A percentile compares a stretch with the other conserved stretches of the same genome.
Conservation (phyloP, 2,888 invertebrate species). For the Cryptocheilus praepositus region DNA sequence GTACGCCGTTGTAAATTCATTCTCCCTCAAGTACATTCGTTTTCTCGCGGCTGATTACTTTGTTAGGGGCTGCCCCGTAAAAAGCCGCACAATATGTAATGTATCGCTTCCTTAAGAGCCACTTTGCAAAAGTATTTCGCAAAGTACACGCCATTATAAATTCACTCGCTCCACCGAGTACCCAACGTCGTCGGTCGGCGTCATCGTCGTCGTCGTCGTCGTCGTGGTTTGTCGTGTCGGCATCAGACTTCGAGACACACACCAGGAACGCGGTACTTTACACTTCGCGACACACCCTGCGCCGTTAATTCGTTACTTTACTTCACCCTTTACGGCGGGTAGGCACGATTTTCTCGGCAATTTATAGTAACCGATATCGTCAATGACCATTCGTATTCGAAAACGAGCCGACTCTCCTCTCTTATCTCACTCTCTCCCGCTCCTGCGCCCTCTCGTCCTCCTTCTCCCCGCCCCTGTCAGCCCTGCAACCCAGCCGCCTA, state of each 20-base stretch:
- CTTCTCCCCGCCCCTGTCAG: neutral
- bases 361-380: constrained; percentile 61
- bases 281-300: constrained; percentile 58
- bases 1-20: constrained; percentile 6
- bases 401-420: constrained; percentile 52
- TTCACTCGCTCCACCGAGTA: constrained; percentile 34
- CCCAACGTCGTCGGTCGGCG: constrained; percentile 1
- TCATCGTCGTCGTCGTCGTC: neutral
- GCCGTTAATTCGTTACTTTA: constrained; percentile 62
- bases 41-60: constrained; percentile 21
- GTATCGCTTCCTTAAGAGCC: constrained; percentile 54
- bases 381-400: constrained; percentile 57
- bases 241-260: constrained; percentile 32
- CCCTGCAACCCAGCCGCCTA: neutral
- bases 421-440: constrained; percentile 19
- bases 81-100: constrained; percentile 43
- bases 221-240: constrained; percentile 6
- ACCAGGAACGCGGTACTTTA: constrained; percentile 54
- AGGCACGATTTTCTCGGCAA: constrained; percentile 55
- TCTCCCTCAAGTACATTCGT: constrained; percentile 1
- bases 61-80: constrained; percentile 24
- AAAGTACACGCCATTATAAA: constrained; percentile 56
- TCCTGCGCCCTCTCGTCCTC: neutral
- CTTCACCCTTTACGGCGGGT: constrained; percentile 57
- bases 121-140: constrained; percentile 48